These are phyloP conservation scores for Dione juno DNA, from an alignment of 2,888 invertebrate species.

Conservation along the genomic window DNA sequence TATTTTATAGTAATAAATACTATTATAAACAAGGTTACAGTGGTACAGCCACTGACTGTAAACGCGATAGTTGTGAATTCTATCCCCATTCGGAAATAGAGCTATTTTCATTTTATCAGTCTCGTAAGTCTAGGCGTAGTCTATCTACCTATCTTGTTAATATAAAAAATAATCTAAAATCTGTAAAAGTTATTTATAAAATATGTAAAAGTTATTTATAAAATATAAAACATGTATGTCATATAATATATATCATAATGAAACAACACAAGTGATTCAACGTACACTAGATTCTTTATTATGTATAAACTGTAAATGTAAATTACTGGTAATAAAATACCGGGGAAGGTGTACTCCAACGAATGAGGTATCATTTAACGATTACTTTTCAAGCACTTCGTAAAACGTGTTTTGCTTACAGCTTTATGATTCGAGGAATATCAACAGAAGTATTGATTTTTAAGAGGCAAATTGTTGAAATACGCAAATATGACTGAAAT, in stretches of 20 bases:
- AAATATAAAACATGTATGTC: no score
- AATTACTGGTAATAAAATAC: not conserved
- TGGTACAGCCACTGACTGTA: no score
- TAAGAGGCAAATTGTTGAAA: not conserved
- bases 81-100: no score
- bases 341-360: not conserved
- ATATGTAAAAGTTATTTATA: no score
- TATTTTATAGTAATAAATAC: no score
- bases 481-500: constrained; percentile 27
- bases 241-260: not conserved
- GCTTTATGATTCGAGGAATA: not conserved
- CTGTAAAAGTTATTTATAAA: no score
- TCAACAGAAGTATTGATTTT: not conserved
- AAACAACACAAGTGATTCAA: not conserved
- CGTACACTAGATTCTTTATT: constrained; percentile 13
- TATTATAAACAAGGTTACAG: no score
- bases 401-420: not conserved
- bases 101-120: no score
- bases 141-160: no score
- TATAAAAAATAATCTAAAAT: no score
- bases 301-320: constrained; percentile 3
- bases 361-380: constrained; percentile 8
- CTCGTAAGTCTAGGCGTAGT: no score
- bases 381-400: not conserved
- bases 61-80: no score